A percentile compares a stretch with the other conserved stretches of the same genome.
These are phyloP conservation scores for Menidia beryllina DNA, from an alignment of 2,113 vertebrate genomes.

Conservation along the genomic window DNA sequence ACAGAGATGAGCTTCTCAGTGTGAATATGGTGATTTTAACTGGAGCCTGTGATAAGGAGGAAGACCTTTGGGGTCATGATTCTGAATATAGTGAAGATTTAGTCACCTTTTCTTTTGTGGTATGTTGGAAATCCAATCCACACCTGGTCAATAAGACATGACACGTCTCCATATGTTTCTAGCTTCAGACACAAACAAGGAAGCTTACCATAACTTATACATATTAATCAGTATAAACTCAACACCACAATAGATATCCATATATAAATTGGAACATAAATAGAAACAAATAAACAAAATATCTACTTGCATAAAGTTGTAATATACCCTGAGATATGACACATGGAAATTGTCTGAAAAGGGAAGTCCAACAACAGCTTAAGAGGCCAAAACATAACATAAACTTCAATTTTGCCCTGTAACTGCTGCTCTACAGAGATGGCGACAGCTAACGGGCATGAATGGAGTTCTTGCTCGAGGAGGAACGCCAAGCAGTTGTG, in stretches of 20 bases:
- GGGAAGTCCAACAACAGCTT: background rate
- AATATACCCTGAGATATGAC: too few relatives aligned
- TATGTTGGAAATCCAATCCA: background rate
- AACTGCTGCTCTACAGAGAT: constrained; percentile 26
- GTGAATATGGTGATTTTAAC: too few relatives aligned
- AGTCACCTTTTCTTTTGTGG: background rate
- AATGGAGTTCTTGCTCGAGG: constrained; percentile 40
- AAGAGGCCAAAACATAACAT: background rate
- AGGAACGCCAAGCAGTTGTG: constrained; percentile 30
- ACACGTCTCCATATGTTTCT: constrained; percentile 13
- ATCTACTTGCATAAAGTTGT: too few relatives aligned
- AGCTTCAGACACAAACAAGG: background rate
- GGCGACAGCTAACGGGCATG: constrained; percentile 24
- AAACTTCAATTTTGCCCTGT: background rate
- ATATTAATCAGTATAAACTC: constrained; percentile 19
- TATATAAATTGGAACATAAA: too few relatives aligned
- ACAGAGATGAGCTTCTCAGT: too few relatives aligned
- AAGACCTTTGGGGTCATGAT: too few relatives aligned
- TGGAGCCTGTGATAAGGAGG: too few relatives aligned
- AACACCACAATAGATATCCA: too few relatives aligned
- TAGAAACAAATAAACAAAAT: too few relatives aligned
- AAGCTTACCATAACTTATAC: background rate
- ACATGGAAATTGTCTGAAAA: too few relatives aligned
- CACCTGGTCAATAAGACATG: background rate
- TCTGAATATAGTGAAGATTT: too few relatives aligned